Percentiles rank a stretch among this genome's conserved stretches.
These are phyloP conservation scores for Brachyalestes nurse DNA, from an alignment of 2,797 vertebrate genomes.

Conservation along the genomic window DNA sequence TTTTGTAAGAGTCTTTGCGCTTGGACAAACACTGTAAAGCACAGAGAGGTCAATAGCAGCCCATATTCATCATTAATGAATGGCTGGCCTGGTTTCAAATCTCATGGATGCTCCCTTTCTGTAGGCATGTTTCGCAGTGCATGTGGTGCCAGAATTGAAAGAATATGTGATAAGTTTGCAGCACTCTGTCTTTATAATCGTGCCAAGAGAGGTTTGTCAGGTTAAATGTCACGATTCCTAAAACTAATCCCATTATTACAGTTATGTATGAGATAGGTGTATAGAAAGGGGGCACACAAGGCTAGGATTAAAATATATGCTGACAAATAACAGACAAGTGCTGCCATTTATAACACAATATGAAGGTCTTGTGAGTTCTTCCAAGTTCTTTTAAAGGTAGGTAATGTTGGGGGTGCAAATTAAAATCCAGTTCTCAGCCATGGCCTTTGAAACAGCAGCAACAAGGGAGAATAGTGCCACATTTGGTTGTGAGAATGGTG, in stretches of 20 bases:
- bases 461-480: neutral
- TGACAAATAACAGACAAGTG: conserved; percentile 3
- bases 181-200: conserved; percentile 30
- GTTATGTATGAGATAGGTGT: conserved; percentile 13
- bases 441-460: neutral
- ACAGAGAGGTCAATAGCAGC: conserved; percentile 37
- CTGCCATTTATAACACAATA: neutral
- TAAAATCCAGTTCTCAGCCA: neutral
- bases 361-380: neutral
- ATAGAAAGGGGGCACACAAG: neutral
- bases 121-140: conserved; percentile 24
- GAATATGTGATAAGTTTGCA: conserved; percentile 41
- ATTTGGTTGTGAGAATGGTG: neutral
- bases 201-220: conserved; percentile 35
- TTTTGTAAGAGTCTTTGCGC: conserved; percentile 46
- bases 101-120: conserved; percentile 34
- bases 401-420: neutral
- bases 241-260: conserved; percentile 29
- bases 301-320: neutral
- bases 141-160: conserved; percentile 33
- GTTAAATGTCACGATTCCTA: conserved; percentile 42
- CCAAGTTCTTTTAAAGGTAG: neutral
- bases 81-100: conserved; percentile 42
- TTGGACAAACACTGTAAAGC: conserved; percentile 52
- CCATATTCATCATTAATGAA: conserved; percentile 50